Evolutionary conservation across 2,113 vertebrate species (phyloP), one percentile per base, ranked within the genome.

Genomic region (Alces alces): DNA sequence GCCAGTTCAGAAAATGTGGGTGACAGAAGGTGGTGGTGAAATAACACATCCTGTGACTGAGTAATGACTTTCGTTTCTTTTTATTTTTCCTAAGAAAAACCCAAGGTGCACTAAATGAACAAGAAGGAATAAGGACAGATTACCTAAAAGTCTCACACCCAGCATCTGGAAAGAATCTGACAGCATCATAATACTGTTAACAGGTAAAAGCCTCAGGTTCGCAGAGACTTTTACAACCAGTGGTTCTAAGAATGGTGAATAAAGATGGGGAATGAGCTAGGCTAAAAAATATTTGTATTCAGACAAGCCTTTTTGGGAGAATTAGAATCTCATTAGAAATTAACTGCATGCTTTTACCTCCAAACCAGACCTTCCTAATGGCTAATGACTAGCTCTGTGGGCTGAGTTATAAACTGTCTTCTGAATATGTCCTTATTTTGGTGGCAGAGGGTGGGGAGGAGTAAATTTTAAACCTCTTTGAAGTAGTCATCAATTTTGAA

Each of bases 391-490:
- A 93, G 83, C 73, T 79, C 93, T 86, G 43, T 57, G 16, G 45
- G 13, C 23, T 95, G 7, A 94, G 30, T n/a, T 61, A 86, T 73
- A 95, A 52, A 94, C 86, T 23, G 33, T 83, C 80, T 94, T 83
- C 33, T 82, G 50, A 93, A 30, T 55, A 91, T 73, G 15, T 83
- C 33, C 78, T 86, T 45, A 39, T 79, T 93, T 85, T 95, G 17
- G 39, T 2, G 4, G 33, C 19, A 73, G 28, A 15, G 7, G 50
- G 19, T 28, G 7, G 7, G 28, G 33, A 30, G 3, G 7, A 23
- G 30, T 55, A 57, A 73, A 96, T 92, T 89, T 93, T 80, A 95
- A 86, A 86, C 8, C 13, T 94, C 47, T 97, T 73, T 90, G 43
- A 96, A 86, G 83, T 55, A 86, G 3, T 47, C 43, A 91, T 57